A percentile compares a stretch with the other conserved stretches of the same genome.
Conservation (phyloP, 2,113 vertebrate genomes). For the Chitala chitala region DNA sequence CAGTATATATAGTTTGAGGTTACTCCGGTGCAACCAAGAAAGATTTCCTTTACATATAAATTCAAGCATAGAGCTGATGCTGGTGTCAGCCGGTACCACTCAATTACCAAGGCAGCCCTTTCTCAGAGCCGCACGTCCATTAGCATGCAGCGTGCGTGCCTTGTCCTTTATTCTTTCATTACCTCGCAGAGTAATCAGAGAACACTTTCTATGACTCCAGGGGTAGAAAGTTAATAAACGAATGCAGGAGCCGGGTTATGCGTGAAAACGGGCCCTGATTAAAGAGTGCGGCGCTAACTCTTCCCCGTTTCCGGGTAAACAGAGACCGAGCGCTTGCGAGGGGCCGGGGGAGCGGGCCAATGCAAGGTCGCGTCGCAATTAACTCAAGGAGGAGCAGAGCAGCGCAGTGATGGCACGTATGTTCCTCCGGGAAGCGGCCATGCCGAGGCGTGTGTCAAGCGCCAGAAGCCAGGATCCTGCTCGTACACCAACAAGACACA, state of each 20-base stretch:
- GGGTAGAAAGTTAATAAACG: neutral
- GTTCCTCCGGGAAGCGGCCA: too few relatives aligned
- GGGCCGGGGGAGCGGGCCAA: neutral
- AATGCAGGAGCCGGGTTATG: neutral
- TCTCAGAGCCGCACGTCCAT: neutral
- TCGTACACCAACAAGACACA: too few relatives aligned
- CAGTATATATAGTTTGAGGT: too few relatives aligned
- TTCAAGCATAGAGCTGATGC: neutral
- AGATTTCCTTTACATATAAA: too few relatives aligned
- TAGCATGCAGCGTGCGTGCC: neutral
- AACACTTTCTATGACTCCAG: neutral
- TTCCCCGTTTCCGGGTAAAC: neutral
- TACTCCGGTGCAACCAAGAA: too few relatives aligned
- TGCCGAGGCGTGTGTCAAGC: too few relatives aligned
- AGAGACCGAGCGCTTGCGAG: neutral
- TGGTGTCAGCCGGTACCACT: neutral
- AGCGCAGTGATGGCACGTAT: too few relatives aligned
- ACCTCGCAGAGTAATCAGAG: neutral
- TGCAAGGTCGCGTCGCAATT: neutral
- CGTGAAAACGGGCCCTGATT: too few relatives aligned
- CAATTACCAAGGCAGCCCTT: neutral
- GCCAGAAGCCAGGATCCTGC: too few relatives aligned
- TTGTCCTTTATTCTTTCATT: neutral
- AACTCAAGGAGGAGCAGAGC: too few relatives aligned
- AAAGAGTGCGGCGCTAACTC: neutral